Evolutionary conservation across 2,797 vertebrate genomes (phyloP), one percentile per base, ranked within the genome.

Genomic region (Echiichthys vipera): DNA sequence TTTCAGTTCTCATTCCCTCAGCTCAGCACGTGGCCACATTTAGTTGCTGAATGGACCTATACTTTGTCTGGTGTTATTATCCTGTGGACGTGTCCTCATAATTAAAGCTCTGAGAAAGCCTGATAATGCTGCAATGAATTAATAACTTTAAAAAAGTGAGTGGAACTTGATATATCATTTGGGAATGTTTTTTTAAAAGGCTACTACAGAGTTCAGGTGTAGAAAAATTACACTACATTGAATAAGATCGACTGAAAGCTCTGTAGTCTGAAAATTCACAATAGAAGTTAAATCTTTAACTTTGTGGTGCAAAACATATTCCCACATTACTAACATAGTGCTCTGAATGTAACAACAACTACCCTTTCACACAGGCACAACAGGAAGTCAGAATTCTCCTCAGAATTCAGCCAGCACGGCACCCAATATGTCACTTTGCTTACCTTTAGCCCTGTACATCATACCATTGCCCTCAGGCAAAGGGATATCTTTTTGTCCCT

Each of bases 71-170:
- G 2, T n/a, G 5, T 55, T 53, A 75, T 80, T 80, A 77, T 82
- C 72, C 72, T 22, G 34, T 43, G n/a, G 43, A 67, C 54, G 14
- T 58, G 49, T 80, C 39, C 66, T 46, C 13, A 55, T 82, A 85
- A 84, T 85, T 81, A 82, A 77, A 80, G 45, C 62, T 37, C 29
- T 14, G 27, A 42, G 25, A 64, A 67, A 64, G 56, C 49, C 53
- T 46, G 61, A 84, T 73, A 75, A 84, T 76, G 56, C 59, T 40
- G 42, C 39, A 53, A 46, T 43, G 73, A 76, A 81, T 81, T 79
- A 77, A 78, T 56, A 71, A 65, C 47, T 75, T 78, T 59, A 62
- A 82, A 77, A 75, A 73, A 67, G 47, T 47, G 62, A 57, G 42
- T 49, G 54, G 32, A 67, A 71, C 39, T 47, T 40, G 43, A 80